Base-by-base conservation (phyloP, 2,888 invertebrate species). In the Drosophila cracens region DNA sequence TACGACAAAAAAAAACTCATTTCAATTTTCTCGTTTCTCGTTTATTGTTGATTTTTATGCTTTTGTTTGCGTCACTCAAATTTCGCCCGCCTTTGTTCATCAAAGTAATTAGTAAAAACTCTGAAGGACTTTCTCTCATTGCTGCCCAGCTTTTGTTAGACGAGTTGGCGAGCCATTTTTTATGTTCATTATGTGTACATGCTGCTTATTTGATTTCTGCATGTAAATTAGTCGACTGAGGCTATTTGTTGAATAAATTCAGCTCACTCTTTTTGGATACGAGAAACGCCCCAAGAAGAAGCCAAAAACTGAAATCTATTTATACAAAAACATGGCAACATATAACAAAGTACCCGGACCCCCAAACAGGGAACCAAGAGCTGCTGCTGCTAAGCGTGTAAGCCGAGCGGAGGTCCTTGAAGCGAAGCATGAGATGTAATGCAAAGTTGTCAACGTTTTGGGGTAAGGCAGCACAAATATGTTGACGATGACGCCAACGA, bases 81-180 rank as follows among this genome's bases (percentile, higher is more conserved):
- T 87, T 73, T 71, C 73, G 62, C 16, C 56, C 62, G 81, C 83
- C 83, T 86, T 90, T 89, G 89, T 89, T 79, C 89, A 74, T 87
- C 89, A 89, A 90, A 83, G 87, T 89, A 89, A 89, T 89, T 89
- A 89, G 90, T 75, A 76, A 72, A 73, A 84, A 79, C 66, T 89
- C 77, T 75, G 63, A 86, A 88, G 83, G 72, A 84, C 87, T 76
- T 78, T 74, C 70, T 74, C 70, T 67, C 82, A 77, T 73, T 70
- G 54, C 53, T 54, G 60, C 16, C 51, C 52, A 54, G 36, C 67
- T 59, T 78, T 79, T 79, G 69, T 64, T 73, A 36, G 63, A 13
- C 40, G 54, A 56, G 33, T 46, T 52, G 58, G 53, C 59, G 57
- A 61, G 65, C 53, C 57, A 16, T 40, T 51, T 68, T 67, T 58